These are phyloP conservation scores for Cheilosia impressa DNA, from an alignment of 2,888 invertebrate genomes.

Conservation along the genomic window DNA sequence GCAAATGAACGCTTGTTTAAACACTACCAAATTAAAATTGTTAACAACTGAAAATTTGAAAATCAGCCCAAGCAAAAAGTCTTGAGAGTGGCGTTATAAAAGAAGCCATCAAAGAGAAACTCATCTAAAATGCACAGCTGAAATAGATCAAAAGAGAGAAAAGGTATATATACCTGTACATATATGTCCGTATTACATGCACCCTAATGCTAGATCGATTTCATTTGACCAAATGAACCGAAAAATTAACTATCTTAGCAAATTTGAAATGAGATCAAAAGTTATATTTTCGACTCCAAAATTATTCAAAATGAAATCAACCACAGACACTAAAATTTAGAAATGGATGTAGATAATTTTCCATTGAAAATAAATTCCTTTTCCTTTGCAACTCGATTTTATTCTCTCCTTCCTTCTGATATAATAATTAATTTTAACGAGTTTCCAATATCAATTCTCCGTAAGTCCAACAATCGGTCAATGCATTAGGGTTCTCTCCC, in stretches of 20 bases:
- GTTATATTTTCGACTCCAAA: constrained; percentile 5
- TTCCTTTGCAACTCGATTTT: constrained; percentile 33
- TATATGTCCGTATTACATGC: neutral
- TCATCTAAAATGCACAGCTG: neutral
- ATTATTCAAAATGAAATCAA: neutral
- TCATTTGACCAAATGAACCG: constrained; percentile 42
- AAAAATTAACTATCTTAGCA: constrained; percentile 53
- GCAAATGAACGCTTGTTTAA: too few relatives aligned
- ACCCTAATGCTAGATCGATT: neutral
- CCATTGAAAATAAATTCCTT: constrained; percentile 1
- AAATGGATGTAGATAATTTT: constrained; percentile 18
- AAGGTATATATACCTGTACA: neutral
- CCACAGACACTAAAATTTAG: neutral
- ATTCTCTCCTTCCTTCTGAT: constrained; percentile 13
- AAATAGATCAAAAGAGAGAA: neutral
- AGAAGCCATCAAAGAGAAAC: neutral
- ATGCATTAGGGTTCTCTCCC: constrained; percentile 2
- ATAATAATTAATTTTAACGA: constrained; percentile 62
- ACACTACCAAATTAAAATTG: too few relatives aligned
- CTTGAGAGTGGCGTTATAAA: neutral
- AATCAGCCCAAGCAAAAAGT: neutral
- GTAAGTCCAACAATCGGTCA: constrained; percentile 8
- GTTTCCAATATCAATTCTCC: constrained; percentile 51
- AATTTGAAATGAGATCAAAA: neutral
- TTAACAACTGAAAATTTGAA: neutral